phyloP scores from a whole-genome alignment of 1,140 invertebrate species.

The Paralvinella palmiformis region DNA sequence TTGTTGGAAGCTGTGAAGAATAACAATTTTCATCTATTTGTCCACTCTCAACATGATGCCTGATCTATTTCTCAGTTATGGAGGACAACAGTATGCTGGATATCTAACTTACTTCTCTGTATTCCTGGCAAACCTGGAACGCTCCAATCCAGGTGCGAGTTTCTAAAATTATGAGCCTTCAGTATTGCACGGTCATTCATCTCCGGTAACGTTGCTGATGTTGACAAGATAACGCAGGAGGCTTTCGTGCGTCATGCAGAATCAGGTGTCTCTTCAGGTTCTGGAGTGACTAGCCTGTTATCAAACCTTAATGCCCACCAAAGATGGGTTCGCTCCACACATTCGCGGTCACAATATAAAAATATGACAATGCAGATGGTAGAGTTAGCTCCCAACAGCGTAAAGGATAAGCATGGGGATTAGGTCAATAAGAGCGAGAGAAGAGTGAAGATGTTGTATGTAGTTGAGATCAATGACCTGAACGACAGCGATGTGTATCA shows the following conservation, averaged over 20 bases:
- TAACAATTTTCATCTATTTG: constrained; percentile 24
- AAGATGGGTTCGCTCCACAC: constrained; percentile 27
- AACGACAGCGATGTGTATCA: constrained; percentile 12
- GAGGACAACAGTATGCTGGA: constrained; percentile 24
- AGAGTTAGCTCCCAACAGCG: not conserved
- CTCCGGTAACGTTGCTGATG: constrained; percentile 7
- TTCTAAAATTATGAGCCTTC: constrained; percentile 20
- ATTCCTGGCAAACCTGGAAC: constrained; percentile 25
- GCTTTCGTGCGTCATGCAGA: not conserved
- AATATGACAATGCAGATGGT: not conserved
- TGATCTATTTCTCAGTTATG: constrained; percentile 27
- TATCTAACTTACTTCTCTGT: constrained; percentile 25
- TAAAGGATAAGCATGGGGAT: constrained; percentile 19
- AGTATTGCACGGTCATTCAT: constrained; percentile 26
- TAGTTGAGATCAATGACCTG: constrained; percentile 17
- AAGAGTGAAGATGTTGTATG: constrained; percentile 9
- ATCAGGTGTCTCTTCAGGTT: not conserved
- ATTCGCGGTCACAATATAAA: constrained; percentile 19
- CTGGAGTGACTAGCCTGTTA: not conserved
- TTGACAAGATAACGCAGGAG: not conserved
- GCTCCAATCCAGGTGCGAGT: constrained; percentile 21
- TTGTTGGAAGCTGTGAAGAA: constrained; percentile 23
- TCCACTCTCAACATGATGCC: constrained; percentile 19
- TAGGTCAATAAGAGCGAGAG: constrained; percentile 18
- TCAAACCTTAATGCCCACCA: constrained; percentile 23